Percentiles rank a stretch among this genome's conserved stretches.
Conservation (phyloP, 2,888 invertebrate species). For the Philopedon plagiatum region DNA sequence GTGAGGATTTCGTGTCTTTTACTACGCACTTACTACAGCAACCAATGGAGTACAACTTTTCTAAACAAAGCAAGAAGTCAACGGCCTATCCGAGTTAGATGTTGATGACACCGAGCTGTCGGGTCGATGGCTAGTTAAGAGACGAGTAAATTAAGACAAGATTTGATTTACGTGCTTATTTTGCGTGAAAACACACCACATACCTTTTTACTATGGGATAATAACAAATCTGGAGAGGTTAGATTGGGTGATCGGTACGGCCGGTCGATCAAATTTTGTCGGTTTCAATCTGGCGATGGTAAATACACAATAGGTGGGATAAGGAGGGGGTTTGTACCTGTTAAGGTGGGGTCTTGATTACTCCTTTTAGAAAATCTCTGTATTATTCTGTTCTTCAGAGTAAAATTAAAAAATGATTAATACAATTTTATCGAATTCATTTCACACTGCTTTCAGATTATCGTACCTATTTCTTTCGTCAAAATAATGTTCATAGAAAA, state of each 20-base stretch:
- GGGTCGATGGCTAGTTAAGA: slow-evolving; percentile 28
- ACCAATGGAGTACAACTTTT: slow-evolving; percentile 44
- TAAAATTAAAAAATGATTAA: no score
- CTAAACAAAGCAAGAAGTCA: slow-evolving; percentile 47
- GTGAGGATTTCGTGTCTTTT: slow-evolving; percentile 23
- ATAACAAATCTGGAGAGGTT: neutral
- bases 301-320: neutral
- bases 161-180: neutral
- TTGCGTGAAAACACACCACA: neutral
- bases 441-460: no score
- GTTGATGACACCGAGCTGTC: slow-evolving; percentile 41
- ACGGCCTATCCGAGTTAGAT: slow-evolving; percentile 43
- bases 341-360: no score
- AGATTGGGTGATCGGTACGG: neutral
- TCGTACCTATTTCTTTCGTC: no score
- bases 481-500: neutral
- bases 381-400: no score
- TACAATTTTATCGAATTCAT: no score
- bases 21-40: slow-evolving; percentile 42
- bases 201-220: neutral
- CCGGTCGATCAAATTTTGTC: no score
- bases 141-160: neutral
- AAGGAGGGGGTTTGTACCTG: no score
- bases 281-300: neutral
- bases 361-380: no score